phyloP scores from a whole-genome alignment of 2,888 invertebrate genomes.

The Aleiodes leptofemur region DNA sequence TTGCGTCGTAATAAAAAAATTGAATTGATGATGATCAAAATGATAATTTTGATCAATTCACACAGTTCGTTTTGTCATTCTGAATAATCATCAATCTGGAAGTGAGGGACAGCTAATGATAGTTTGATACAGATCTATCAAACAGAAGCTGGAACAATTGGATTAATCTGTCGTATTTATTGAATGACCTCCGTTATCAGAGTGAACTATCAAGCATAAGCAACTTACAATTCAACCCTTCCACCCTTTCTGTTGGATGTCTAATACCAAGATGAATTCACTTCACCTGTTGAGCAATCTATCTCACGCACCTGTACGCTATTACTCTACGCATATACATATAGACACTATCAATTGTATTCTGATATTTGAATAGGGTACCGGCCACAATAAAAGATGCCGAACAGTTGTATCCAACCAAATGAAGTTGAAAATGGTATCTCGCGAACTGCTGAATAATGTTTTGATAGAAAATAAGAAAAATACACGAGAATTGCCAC shows the following conservation, averaged over 20 bases:
- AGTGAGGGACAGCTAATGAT: too few relatives aligned
- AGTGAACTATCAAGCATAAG: constrained; percentile 15
- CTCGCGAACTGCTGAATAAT: too few relatives aligned
- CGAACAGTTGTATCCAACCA: too few relatives aligned
- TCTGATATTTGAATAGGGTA: background rate
- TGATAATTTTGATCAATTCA: constrained; percentile 14
- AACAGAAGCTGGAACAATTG: background rate
- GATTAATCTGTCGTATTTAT: constrained; percentile 42
- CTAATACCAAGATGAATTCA: constrained; percentile 66
- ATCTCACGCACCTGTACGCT: constrained; percentile 59
- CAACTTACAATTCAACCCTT: background rate
- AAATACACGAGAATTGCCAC: too few relatives aligned
- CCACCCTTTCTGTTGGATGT: constrained; percentile 49
- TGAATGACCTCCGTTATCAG: constrained; percentile 51
- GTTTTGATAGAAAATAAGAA: too few relatives aligned
- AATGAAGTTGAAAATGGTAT: too few relatives aligned
- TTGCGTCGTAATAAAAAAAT: constrained; percentile 8
- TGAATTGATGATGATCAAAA: constrained; percentile 14
- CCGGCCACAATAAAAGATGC: constrained; percentile 4
- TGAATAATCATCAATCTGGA: background rate
- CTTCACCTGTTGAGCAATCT: constrained; percentile 72
- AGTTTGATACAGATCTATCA: too few relatives aligned
- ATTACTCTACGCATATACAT: constrained; percentile 33
- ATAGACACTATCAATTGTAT: constrained; percentile 15
- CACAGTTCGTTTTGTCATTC: background rate